phyloP scores from a whole-genome alignment of 2,888 invertebrate genomes.

The Perizoma flavofasciatum region DNA sequence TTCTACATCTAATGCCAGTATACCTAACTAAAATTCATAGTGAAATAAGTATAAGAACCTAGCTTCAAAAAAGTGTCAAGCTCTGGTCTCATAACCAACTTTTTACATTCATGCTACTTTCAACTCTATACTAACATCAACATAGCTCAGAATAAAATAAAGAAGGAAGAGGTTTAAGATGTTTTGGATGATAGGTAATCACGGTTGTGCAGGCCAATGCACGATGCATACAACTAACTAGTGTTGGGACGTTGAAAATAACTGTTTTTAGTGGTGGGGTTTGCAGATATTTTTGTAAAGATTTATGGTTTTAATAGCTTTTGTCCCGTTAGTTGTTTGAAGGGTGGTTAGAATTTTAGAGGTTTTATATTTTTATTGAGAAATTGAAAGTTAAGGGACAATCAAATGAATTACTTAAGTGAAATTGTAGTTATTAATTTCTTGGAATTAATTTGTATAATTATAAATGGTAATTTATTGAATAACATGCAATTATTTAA shows the following conservation, averaged over 20 bases:
- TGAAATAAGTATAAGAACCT: conserved; percentile 80
- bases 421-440: too few relatives aligned
- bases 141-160: conserved; percentile 39
- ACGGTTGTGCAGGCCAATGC: conserved; percentile 82
- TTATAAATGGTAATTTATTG: not conserved
- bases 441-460: not conserved
- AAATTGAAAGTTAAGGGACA: too few relatives aligned
- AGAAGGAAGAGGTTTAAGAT: conserved; percentile 41
- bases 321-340: not conserved
- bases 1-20: conserved; percentile 73
- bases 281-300: conserved; percentile 30
- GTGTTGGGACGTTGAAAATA: conserved; percentile 59
- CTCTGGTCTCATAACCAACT: conserved; percentile 23
- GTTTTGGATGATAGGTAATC: conserved; percentile 46
- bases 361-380: too few relatives aligned
- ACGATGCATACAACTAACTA: conserved; percentile 83
- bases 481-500: too few relatives aligned
- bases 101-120: not conserved
- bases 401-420: too few relatives aligned
- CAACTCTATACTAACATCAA: accelerated
- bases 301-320: not conserved
- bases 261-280: conserved; percentile 43
- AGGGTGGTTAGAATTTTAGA: too few relatives aligned
- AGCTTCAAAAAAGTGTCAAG: conserved; percentile 71
- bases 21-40: conserved; percentile 83